phyloP scores from a whole-genome alignment of 2,113 vertebrate genomes.

The Siphamia tubifer region DNA sequence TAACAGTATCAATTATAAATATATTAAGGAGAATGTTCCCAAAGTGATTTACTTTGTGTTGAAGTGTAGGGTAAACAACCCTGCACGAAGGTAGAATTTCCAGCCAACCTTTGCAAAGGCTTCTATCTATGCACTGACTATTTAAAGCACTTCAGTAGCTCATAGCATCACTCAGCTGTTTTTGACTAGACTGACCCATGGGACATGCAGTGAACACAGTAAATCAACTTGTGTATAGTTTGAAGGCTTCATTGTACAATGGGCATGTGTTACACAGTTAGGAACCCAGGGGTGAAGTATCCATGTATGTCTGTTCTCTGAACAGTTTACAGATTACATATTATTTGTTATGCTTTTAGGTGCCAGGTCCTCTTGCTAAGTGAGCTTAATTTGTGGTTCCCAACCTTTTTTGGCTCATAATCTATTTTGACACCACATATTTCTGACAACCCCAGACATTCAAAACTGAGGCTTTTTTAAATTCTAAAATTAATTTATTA shows the following conservation, averaged over 20 bases:
- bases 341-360: too few relatives aligned
- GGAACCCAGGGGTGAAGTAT: too few relatives aligned
- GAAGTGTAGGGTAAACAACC: constrained; percentile 32
- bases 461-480: too few relatives aligned
- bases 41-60: constrained; percentile 23
- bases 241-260: neutral
- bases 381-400: too few relatives aligned
- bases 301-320: too few relatives aligned
- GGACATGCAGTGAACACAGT: constrained; percentile 34
- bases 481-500: too few relatives aligned
- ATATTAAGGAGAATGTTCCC: neutral
- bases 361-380: too few relatives aligned
- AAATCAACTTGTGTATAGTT: neutral
- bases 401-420: too few relatives aligned
- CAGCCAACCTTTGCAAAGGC: constrained; percentile 78
- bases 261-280: neutral
- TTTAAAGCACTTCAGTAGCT: constrained; percentile 62
- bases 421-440: too few relatives aligned
- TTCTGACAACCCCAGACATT: too few relatives aligned
- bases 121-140: constrained; percentile 66
- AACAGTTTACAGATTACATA: too few relatives aligned
- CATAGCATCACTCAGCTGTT: constrained; percentile 67
- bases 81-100: constrained; percentile 22
- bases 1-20: neutral
- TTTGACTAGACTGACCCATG: constrained; percentile 50